Evolutionary conservation across 2,113 vertebrate genomes (phyloP).

Genomic region (Pomatostomus ruficeps): DNA sequence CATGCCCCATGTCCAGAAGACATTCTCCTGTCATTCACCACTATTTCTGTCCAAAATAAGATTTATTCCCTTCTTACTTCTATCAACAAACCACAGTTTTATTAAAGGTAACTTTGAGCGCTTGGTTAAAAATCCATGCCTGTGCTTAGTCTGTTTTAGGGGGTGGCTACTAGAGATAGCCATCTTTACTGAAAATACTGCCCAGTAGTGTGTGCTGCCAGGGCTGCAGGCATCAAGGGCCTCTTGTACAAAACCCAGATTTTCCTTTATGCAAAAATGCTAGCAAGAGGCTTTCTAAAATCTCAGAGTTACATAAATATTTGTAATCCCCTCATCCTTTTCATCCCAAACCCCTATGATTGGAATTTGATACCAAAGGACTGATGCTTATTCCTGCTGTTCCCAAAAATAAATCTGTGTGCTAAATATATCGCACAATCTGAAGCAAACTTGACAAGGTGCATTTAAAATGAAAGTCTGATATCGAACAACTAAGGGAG

Average conservation of each 20-base stretch:
- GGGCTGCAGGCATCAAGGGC: background rate
- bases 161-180: background rate
- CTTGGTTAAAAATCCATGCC: background rate
- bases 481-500: background rate
- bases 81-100: background rate
- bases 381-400: background rate
- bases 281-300: background rate
- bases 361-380: background rate
- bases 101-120: background rate
- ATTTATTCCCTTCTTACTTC: background rate
- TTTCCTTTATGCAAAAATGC: background rate
- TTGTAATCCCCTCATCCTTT: background rate
- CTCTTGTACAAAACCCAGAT: background rate
- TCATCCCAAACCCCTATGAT: background rate
- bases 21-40: background rate
- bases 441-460: slow-evolving; percentile 13
- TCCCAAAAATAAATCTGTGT: background rate
- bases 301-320: background rate
- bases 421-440: background rate
- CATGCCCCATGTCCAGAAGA: accelerated
- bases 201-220: accelerated
- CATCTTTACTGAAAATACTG: background rate
- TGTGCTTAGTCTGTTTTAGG: background rate
- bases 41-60: background rate
- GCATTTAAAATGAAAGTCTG: background rate